Evolutionary conservation across 1,140 invertebrate species (phyloP).

Genomic region (Zaprionus tsacasi): DNA sequence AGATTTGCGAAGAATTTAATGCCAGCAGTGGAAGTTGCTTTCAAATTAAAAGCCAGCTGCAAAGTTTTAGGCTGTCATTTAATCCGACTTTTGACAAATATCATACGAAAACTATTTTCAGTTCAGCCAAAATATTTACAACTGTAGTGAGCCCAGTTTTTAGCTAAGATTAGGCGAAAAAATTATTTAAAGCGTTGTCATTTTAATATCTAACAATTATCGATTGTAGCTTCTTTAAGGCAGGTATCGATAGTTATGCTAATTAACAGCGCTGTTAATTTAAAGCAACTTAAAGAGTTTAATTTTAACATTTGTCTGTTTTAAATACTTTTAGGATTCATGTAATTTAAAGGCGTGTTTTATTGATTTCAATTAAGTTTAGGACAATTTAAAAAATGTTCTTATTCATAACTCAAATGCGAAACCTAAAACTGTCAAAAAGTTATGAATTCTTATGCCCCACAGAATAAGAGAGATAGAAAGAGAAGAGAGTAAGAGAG

Average conservation of each 20-base stretch:
- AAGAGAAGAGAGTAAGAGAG: not conserved
- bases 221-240: not conserved
- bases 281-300: not conserved
- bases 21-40: not conserved
- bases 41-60: not conserved
- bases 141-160: not conserved
- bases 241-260: not conserved
- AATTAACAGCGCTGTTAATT: not conserved
- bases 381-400: not conserved
- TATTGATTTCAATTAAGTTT: not conserved
- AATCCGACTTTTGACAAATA: not conserved
- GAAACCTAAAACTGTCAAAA: constrained; percentile 63
- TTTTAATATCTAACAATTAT: no score
- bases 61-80: not conserved
- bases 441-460: constrained; percentile 58
- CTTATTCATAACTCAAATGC: constrained; percentile 35
- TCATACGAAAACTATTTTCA: not conserved
- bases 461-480: constrained; percentile 12
- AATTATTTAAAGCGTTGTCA: not conserved
- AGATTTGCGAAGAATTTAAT: not conserved
- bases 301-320: no score
- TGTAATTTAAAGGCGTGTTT: no score
- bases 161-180: not conserved
- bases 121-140: not conserved
- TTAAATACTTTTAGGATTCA: no score